A percentile compares a stretch with the other conserved stretches of the same genome.
These are phyloP conservation scores for Pseudanteris insignis DNA, from an alignment of 2,888 invertebrate species.

Conservation along the genomic window DNA sequence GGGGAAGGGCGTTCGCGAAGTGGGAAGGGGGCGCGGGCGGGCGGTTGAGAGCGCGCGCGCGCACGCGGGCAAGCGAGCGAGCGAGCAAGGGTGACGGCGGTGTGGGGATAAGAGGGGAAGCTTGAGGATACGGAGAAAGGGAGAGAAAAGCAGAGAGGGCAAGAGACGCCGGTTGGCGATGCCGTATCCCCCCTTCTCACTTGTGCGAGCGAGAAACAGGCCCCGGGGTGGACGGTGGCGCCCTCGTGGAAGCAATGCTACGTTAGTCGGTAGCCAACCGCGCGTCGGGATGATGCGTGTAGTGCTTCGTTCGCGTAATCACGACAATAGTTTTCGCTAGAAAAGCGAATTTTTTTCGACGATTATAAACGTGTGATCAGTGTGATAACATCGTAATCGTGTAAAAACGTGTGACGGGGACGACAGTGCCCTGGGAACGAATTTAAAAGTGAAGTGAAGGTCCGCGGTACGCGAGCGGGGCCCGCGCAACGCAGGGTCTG, in stretches of 20 bases:
- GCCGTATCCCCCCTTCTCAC: no score
- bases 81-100: conserved; percentile 10
- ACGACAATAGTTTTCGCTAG: not conserved
- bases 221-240: conserved; percentile 51
- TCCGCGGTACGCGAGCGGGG: not conserved
- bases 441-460: conserved; percentile 10
- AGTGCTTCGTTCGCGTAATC: conserved; percentile 31
- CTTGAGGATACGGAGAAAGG: conserved; percentile 5
- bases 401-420: no score
- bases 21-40: conserved; percentile 4
- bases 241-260: conserved; percentile 56
- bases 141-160: conserved; percentile 26
- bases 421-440: not conserved
- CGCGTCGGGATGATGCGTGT: conserved; percentile 39
- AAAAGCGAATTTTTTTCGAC: conserved; percentile 3
- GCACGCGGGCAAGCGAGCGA: conserved; percentile 2
- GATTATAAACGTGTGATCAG: not conserved
- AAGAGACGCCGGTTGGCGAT: conserved; percentile 28
- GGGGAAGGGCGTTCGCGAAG: conserved; percentile 4
- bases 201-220: conserved; percentile 22
- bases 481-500: conserved; percentile 6
- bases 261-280: conserved; percentile 60
- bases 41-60: conserved; percentile 10
- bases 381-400: not conserved
- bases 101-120: conserved; percentile 4